Evolutionary conservation across 2,797 vertebrate genomes (phyloP).

Genomic region (Manis crassicaudata): DNA sequence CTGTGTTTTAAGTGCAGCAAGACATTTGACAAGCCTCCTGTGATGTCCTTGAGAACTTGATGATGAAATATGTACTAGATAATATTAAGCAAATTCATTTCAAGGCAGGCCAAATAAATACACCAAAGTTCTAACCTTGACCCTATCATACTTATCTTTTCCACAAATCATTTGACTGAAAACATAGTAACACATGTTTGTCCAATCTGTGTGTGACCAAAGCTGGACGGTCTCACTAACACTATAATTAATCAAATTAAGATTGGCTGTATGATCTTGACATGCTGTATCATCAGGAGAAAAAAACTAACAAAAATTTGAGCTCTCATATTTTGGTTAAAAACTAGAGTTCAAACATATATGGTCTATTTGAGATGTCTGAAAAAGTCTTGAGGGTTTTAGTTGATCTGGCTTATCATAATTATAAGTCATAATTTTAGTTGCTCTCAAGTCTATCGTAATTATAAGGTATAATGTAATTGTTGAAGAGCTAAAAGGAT

Average conservation of each 20-base stretch:
- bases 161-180: not conserved
- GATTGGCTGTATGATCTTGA: not conserved
- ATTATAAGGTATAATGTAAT: not conserved
- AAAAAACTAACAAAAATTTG: not conserved
- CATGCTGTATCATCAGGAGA: not conserved
- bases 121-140: not conserved
- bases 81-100: not conserved
- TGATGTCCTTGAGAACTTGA: not conserved
- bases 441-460: not conserved
- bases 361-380: not conserved
- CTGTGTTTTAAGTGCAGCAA: not conserved
- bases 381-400: not conserved
- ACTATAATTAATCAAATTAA: not conserved
- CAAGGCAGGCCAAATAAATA: not conserved
- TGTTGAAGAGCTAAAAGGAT: not conserved
- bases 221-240: not conserved
- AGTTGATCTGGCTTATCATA: not conserved
- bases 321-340: not conserved
- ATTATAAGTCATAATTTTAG: not conserved
- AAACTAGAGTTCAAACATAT: not conserved
- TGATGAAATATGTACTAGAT: not conserved
- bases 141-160: not conserved
- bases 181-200: not conserved
- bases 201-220: not conserved
- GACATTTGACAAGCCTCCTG: not conserved